Percentiles rank a stretch among this genome's conserved stretches.
Conservation (phyloP, 2,888 invertebrate species). For the Microplitis deprimator region DNA sequence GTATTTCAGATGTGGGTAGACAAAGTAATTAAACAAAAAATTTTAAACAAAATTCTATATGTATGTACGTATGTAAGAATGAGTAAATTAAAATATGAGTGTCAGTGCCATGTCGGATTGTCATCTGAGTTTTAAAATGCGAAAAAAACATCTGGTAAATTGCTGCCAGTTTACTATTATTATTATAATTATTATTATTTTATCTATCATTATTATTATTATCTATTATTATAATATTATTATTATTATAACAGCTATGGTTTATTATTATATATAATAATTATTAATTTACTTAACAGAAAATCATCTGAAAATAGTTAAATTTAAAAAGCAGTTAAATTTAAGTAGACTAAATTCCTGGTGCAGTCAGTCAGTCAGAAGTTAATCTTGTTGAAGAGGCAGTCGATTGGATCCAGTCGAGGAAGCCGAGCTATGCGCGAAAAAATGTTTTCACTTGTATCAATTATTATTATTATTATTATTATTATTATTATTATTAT, state of each 20-base stretch:
- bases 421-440: conserved; percentile 24
- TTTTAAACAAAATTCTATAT: conserved; percentile 35
- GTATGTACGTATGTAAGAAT: conserved; percentile 28
- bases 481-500: conserved; percentile 26
- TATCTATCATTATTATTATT: conserved; percentile 64
- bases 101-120: conserved; percentile 70
- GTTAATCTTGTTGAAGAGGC: conserved; percentile 39
- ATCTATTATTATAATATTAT: conserved; percentile 59
- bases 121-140: conserved; percentile 61
- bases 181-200: conserved; percentile 61
- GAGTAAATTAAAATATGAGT: conserved; percentile 54
- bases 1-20: conserved; percentile 35
- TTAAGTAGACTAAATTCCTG: conserved; percentile 62
- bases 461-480: conserved; percentile 39
- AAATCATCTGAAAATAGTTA: conserved; percentile 39
- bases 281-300: conserved; percentile 67
- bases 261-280: conserved; percentile 66
- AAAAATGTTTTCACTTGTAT: conserved; percentile 44
- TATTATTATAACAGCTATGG: background rate
- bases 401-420: conserved; percentile 34
- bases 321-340: conserved; percentile 37
- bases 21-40: conserved; percentile 27
- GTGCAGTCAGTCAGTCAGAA: conserved; percentile 65
- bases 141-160: conserved; percentile 64
- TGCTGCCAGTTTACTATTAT: conserved; percentile 69